phyloP scores from a whole-genome alignment of 2,797 vertebrate species.

The Anabas testudineus region DNA sequence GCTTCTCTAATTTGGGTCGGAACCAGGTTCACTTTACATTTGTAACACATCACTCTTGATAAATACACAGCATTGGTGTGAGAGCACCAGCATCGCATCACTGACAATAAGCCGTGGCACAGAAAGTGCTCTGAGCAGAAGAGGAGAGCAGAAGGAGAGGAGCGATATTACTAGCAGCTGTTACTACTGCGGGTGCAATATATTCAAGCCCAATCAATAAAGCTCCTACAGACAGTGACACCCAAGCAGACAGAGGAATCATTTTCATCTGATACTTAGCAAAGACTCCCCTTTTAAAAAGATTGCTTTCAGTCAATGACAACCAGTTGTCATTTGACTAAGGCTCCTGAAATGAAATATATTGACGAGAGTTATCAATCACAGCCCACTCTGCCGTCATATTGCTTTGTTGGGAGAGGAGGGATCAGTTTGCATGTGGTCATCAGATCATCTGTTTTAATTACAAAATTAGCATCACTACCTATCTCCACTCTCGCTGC shows the following conservation, averaged over 20 bases:
- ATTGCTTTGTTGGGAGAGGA: conserved; percentile 59
- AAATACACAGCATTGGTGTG: conserved; percentile 57
- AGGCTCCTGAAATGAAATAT: conserved; percentile 91
- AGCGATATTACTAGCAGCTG: conserved; percentile 88
- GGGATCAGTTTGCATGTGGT: conserved; percentile 78
- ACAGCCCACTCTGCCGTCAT: conserved; percentile 78
- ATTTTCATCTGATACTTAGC: conserved; percentile 95
- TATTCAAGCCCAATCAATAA: conserved; percentile 95
- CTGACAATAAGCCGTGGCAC: conserved; percentile 75
- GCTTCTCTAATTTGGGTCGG: conserved; percentile 80
- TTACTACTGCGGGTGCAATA: conserved; percentile 91
- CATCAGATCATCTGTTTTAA: conserved; percentile 85
- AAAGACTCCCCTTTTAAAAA: conserved; percentile 94
- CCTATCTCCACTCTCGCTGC: conserved; percentile 55
- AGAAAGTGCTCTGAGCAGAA: conserved; percentile 61
- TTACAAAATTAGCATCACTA: conserved; percentile 84
- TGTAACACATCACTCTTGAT: conserved; percentile 87
- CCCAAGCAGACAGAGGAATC: conserved; percentile 90
- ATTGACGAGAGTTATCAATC: conserved; percentile 89
- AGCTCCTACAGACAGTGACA: conserved; percentile 90
- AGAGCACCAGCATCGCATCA: conserved; percentile 51
- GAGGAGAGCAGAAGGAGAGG: conserved; percentile 78
- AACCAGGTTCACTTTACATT: conserved; percentile 87
- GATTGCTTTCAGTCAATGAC: conserved; percentile 95
- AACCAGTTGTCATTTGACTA: conserved; percentile 92